Evolutionary conservation across 2,888 invertebrate genomes (phyloP), one percentile per base, ranked within the genome.

Genomic region (Clistopyga incitator): DNA sequence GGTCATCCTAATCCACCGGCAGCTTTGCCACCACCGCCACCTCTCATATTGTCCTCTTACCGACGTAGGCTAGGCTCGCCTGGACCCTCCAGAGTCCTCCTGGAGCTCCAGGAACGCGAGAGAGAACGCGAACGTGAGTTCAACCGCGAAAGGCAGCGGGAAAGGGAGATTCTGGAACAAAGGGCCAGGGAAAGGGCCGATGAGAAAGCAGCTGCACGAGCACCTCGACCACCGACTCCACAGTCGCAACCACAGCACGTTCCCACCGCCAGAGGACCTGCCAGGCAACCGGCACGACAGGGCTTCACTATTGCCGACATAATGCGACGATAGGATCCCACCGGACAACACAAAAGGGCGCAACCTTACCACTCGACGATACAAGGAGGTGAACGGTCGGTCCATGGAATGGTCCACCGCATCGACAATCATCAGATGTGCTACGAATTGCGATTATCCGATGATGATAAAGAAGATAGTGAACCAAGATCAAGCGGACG

Each of bases 281-380:
- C 94, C 88, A 95, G 96, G 11, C 95, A 96, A 1, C 94, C 94
- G 4, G 94, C 94, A 87, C 96, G 97, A 90, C 97, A 97, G 91
- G 98, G 98, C 20, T 98, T 98, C 93, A 97, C 97, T 91, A 98
- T 98, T 94, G 98, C 97, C 91, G 98, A 98, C 88, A 97, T 98
- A 88, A 97, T 98, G 98, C 95, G 97, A 90, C 97, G 97, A 93
- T 97, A 95, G 95, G 91, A 86, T 85, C 76, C 65, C 65, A 6
- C n/a, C 8, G 25, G 45, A 23, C 10, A 38, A 15, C 23, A 45
- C 20, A 4, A n/a, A n/a, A 34, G 59, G 29, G 18, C 29, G 29
- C 29, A 6, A 29, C 15, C 10, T 61, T 34, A 61, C 15, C 15
- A 6, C 6, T 29, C 1, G 34, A 61, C 3, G 59, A 18, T 61